phyloP scores from a whole-genome alignment of 2,888 invertebrate species.

The Pecten maximus region DNA sequence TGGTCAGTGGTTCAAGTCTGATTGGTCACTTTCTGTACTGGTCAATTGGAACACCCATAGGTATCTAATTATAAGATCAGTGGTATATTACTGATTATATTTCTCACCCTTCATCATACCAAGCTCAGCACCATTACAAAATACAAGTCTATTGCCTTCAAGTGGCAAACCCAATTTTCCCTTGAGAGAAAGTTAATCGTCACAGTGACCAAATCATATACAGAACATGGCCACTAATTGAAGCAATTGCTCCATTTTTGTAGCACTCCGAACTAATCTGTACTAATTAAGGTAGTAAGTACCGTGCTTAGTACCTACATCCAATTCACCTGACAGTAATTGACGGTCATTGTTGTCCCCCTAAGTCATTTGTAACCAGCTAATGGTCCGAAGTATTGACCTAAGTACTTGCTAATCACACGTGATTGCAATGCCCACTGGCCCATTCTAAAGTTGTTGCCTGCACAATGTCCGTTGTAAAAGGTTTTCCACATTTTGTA shows the following conservation, averaged over 20 bases:
- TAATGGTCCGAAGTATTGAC: background rate
- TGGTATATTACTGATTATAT: too few relatives aligned
- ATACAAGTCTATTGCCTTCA: background rate
- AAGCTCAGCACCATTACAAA: background rate
- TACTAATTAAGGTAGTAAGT: background rate
- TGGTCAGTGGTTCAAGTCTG: too few relatives aligned
- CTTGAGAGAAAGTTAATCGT: background rate
- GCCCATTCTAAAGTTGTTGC: background rate
- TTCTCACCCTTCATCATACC: background rate
- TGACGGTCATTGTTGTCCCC: background rate
- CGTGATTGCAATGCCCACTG: background rate
- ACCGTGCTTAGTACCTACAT: background rate
- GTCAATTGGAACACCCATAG: too few relatives aligned
- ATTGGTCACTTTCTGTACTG: too few relatives aligned
- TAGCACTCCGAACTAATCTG: background rate
- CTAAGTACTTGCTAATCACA: conserved; percentile 33
- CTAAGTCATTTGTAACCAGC: background rate
- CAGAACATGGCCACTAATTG: background rate
- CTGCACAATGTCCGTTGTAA: background rate
- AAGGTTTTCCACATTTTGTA: background rate
- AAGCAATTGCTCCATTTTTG: background rate
- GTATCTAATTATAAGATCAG: too few relatives aligned
- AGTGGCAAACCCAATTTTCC: background rate
- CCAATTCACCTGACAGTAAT: background rate
- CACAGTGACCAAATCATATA: background rate